Evolutionary conservation across 2,113 vertebrate genomes (phyloP).

Genomic region (Suricata suricatta): DNA sequence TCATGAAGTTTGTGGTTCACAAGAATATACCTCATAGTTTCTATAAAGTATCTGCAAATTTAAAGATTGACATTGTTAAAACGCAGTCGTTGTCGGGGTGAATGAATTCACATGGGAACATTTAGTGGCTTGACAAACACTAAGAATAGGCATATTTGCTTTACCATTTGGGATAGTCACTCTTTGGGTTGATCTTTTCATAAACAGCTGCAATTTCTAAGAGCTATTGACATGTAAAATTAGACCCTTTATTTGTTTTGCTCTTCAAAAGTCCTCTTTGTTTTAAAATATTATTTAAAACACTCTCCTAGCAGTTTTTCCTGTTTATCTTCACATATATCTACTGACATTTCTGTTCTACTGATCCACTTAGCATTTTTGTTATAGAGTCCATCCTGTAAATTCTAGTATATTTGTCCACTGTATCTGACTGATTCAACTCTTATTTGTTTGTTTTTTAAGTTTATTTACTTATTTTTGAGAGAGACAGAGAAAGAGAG

Average conservation of each 20-base stretch:
- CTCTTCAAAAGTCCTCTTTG: not conserved
- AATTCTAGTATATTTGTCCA: not conserved
- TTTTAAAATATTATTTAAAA: not conserved
- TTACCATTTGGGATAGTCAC: not conserved
- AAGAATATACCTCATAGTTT: not conserved
- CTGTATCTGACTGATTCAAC: not conserved
- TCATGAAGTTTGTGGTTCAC: not conserved
- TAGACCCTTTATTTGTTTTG: not conserved
- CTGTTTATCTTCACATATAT: not conserved
- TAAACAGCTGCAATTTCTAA: not conserved
- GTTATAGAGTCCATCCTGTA: not conserved
- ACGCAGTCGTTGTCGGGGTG: not conserved
- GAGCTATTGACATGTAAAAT: not conserved
- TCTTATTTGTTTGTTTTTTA: not conserved
- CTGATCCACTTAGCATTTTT: not conserved
- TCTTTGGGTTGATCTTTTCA: not conserved
- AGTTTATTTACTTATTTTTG: no score
- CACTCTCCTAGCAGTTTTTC: not conserved
- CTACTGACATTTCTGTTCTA: not conserved
- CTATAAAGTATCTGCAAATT: not conserved
- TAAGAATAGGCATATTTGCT: not conserved
- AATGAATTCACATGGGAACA: not conserved
- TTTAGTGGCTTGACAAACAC: not conserved
- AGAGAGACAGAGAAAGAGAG: no score
- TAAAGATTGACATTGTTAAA: not conserved